phyloP scores from a whole-genome alignment of 2,888 invertebrate species.

The Andrena haemorrhoa region DNA sequence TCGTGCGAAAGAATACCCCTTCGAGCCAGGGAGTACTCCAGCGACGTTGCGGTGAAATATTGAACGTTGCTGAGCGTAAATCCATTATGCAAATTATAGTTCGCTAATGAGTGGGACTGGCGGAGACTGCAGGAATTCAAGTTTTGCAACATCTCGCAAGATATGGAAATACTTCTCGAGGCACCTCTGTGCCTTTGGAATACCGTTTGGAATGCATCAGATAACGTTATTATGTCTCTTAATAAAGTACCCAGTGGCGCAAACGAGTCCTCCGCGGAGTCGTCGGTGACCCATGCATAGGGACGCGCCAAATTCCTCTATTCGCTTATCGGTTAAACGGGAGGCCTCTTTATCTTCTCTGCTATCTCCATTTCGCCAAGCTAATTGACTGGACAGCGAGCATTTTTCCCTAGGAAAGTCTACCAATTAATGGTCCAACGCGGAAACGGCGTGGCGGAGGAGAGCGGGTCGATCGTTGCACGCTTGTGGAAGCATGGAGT shows the following conservation, averaged over 20 bases:
- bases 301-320: constrained; percentile 5
- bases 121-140: constrained; percentile 28
- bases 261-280: background rate
- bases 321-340: background rate
- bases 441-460: background rate
- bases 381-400: constrained; percentile 13
- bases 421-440: constrained; percentile 28
- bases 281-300: background rate
- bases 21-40: background rate
- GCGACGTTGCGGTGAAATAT: constrained; percentile 13
- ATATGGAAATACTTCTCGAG: constrained; percentile 8
- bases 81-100: constrained; percentile 36
- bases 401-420: constrained; percentile 3
- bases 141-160: constrained; percentile 35
- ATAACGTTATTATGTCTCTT: constrained; percentile 1
- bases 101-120: constrained; percentile 25
- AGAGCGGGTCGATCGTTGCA: constrained; percentile 14
- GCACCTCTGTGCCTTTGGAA: background rate
- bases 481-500: constrained; percentile 14
- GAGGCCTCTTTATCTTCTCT: background rate
- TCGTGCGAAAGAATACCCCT: background rate
- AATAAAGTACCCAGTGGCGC: background rate
- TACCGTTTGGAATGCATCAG: constrained; percentile 16
- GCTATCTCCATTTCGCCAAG: background rate
- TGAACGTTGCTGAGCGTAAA: background rate